Base-by-base conservation (phyloP, 2,888 invertebrate genomes). In the Holacanthella duospinosa region DNA sequence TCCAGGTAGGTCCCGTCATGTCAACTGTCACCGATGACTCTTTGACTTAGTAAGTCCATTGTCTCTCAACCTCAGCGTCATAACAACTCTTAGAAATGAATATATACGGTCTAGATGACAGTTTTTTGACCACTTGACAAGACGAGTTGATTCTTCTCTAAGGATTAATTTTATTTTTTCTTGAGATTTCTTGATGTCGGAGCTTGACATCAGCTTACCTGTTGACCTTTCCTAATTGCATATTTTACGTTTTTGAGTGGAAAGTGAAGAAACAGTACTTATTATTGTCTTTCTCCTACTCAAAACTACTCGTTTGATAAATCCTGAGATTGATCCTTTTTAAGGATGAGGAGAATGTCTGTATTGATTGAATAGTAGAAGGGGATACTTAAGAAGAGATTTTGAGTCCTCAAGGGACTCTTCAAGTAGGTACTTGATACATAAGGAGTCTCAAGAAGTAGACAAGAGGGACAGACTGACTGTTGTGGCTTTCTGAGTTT, bases 191-290 rank as follows among this genome's bases (percentile, higher is more conserved):
- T 36, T 16, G 9, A 36, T 16, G 36, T 6, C 36, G 16, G 36
- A 36, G 9, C 6, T 36, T 36, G 36, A 9, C 36, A 16, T 36
- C 36, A 16, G 6, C 36, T 48, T 48, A 48, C 48, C 48, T 48
- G 48, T 48, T 48, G 48, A 48, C 48, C 48, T 48, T 48, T 48
- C 21, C 21, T 48, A 48, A 48, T 48, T 48, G 48, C 48, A 48
- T 48, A 48, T 48, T 48, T 48, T 48, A 16, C 48, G 4, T 48
- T 48, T 48, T 48, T 48, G 21, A 48, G 21, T n/a, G 16, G 21
- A 48, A 48, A n/a, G 6, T 21, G 12, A 9, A n/a, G 12, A 48
- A 48, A 48, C 48, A 48, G n/a, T 16, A 4, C 21, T 21, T 4
- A 48, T 48, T 9, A 12, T 36, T 36, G 6, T 36, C 36, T 36